Evolutionary conservation across 1,140 invertebrate genomes (phyloP).

Genomic region (Ceratosolen fusciceps): DNA sequence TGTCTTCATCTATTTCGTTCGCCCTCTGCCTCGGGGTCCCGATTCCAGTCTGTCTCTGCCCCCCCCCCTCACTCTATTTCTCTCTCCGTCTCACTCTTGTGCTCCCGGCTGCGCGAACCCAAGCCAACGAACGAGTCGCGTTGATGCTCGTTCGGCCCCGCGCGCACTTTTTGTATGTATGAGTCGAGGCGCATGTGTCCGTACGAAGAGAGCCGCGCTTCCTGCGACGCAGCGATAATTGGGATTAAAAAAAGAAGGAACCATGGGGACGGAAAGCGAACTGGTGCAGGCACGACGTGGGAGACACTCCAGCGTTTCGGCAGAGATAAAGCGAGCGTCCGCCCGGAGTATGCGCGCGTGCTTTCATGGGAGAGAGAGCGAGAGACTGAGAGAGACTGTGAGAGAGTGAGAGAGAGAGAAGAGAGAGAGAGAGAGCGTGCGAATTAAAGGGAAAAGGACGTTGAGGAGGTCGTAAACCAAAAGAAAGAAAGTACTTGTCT

Average conservation of each 20-base stretch:
- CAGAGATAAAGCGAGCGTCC: slow-evolving; percentile 16
- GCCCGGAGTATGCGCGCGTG: no score
- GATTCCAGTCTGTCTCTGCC: slow-evolving; percentile 23
- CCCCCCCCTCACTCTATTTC: not conserved
- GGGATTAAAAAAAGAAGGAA: slow-evolving; percentile 49
- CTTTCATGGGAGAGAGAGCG: no score
- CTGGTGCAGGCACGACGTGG: slow-evolving; percentile 13
- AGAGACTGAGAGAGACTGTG: no score
- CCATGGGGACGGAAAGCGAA: not conserved
- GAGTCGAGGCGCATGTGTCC: not conserved
- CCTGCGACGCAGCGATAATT: slow-evolving; percentile 48
- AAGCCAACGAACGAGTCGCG: slow-evolving; percentile 8
- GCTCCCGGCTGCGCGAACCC: slow-evolving; percentile 13
- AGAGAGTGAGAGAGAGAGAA: not conserved
- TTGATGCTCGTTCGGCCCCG: not conserved
- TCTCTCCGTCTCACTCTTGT: not conserved
- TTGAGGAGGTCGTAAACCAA: not conserved
- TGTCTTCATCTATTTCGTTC: not conserved
- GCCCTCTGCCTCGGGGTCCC: slow-evolving; percentile 16
- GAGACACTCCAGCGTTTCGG: not conserved
- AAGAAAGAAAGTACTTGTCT: no score
- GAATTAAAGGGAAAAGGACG: not conserved
- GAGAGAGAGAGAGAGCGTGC: not conserved
- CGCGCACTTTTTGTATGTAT: not conserved
- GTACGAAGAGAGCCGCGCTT: slow-evolving; percentile 30